phyloP scores from a whole-genome alignment of 2,888 invertebrate species.

The Aleiodes testaceus region DNA sequence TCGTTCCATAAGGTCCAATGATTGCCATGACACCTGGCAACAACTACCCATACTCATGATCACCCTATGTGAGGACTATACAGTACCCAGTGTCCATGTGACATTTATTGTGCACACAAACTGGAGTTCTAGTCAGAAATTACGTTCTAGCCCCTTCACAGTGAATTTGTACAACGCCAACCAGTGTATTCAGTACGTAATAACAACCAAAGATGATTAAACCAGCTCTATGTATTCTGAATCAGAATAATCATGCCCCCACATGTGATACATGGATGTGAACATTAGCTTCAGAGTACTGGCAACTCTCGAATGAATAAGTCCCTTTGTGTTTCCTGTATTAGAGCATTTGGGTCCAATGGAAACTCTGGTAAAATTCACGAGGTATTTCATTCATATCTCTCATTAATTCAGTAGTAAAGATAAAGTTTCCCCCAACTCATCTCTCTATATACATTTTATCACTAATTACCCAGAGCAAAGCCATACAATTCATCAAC shows the following conservation, averaged over 20 bases:
- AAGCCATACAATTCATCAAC: no score
- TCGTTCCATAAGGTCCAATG: not conserved
- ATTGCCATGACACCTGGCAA: constrained; percentile 9
- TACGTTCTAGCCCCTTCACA: not conserved
- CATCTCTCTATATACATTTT: no score
- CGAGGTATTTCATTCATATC: no score
- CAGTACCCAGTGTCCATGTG: constrained; percentile 3
- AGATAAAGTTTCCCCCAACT: no score
- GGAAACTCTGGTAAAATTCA: no score
- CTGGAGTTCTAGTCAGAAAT: constrained; percentile 9
- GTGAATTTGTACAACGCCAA: not conserved
- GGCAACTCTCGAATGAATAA: no score
- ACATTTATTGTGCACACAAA: not conserved
- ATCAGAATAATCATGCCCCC: not conserved
- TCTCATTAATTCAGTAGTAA: no score
- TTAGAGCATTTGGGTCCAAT: no score
- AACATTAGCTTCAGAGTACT: no score
- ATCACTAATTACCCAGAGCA: no score
- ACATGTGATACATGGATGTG: no score
- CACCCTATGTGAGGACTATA: not conserved
- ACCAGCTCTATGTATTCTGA: not conserved
- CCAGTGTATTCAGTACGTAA: constrained; percentile 13
- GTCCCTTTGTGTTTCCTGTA: no score
- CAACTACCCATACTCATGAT: constrained; percentile 1
- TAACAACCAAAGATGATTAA: constrained; percentile 23